Evolutionary conservation across 2,888 invertebrate species (phyloP), one percentile per base, ranked within the genome.

Genomic region (Campoletis raptor): DNA sequence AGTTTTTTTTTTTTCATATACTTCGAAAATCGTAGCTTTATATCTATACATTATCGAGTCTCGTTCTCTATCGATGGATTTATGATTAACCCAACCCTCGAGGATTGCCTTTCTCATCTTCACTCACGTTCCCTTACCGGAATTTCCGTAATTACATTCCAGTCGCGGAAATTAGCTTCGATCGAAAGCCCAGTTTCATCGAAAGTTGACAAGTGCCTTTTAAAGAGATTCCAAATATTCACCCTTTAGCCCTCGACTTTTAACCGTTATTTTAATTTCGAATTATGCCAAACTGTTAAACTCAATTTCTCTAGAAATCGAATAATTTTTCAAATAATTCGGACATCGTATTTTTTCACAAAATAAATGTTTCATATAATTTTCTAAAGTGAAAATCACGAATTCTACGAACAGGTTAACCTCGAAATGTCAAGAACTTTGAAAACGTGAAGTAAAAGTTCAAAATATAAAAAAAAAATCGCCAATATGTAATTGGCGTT

Each of bases 121-220:
- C 61, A 12, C 24, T 21, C 52, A 78, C 69, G 67, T 61, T 73
- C 66, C 15, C 69, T 66, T 72, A n/a, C 85, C 79, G 84, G 81
- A 79, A 82, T 85, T 77, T 72, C 79, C 82, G 85, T 87, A 87
- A 87, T 87, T 87, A 79, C 81, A 87, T 85, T 87, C 82, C 87
- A 66, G 37, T 64, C 45, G 54, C 85, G 87, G 81, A 85, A 87
- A 87, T 85, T 82, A 79, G 79, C 30, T 87, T 77, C 85, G 82
- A 87, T 82, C 81, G 82, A 76, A 73, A 52, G 54, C 52, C 21
- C 64, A 70, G 69, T 42, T 40, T 61, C 73, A 42, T 83, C 64
- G 83, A 81, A 77, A 73, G 73, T 80, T 70, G 61, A 70, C 67
- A 66, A 81, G 86, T 69, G 48, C 80, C 30, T 72, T 76, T 36